Percentiles rank a stretch among this genome's conserved stretches.
Evolutionary conservation across 2,888 invertebrate genomes (phyloP).

Genomic region (Callimorpha dominula): DNA sequence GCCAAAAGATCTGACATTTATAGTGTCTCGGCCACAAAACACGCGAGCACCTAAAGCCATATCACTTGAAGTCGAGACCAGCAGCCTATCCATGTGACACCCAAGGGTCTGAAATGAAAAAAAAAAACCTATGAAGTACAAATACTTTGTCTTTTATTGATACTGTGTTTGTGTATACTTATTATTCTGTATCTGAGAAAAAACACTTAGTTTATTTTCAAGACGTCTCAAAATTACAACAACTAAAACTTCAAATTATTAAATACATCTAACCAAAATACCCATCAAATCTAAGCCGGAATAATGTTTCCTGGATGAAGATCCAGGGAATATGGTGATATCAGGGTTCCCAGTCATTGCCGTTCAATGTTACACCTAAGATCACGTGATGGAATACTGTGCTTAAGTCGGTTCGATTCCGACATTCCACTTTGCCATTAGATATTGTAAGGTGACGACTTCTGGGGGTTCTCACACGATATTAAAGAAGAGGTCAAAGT

Average conservation of each 20-base stretch:
- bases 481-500: too few species aligned
- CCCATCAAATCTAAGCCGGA: background rate
- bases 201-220: background rate
- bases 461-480: too few species aligned
- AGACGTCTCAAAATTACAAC: background rate
- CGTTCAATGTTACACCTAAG: background rate
- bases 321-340: background rate
- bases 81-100: slow-evolving; percentile 6
- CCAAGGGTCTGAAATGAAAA: background rate
- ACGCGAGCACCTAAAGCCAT: slow-evolving; percentile 2
- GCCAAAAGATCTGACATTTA: slow-evolving; percentile 7
- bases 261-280: too few species aligned
- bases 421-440: too few species aligned
- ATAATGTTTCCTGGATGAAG: background rate
- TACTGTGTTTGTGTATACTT: background rate
- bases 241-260: background rate
- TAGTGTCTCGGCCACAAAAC: background rate
- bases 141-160: background rate
- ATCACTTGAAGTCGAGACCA: background rate
- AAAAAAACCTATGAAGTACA: background rate
- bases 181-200: background rate
- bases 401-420: background rate
- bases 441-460: too few species aligned
- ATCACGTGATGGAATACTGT: background rate
- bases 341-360: background rate